phyloP scores from a whole-genome alignment of 2,888 invertebrate genomes.

The Chrysodeixis includens region DNA sequence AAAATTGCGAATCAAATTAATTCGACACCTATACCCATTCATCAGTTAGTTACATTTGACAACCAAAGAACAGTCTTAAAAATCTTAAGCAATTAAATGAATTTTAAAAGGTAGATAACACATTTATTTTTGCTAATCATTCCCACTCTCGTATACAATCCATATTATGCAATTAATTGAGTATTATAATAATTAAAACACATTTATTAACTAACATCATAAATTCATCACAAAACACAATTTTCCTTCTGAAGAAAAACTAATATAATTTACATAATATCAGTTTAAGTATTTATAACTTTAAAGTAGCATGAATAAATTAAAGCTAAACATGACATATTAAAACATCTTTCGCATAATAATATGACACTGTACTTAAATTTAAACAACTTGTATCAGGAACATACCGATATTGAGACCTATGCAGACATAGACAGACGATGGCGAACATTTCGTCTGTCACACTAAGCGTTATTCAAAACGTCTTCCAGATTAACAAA shows the following conservation, averaged over 20 bases:
- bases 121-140: conserved; percentile 58
- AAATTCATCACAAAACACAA: not conserved
- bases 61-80: conserved; percentile 39
- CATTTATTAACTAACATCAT: conserved; percentile 29
- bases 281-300: conserved; percentile 18
- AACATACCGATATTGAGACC: conserved; percentile 65
- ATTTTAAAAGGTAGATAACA: conserved; percentile 8
- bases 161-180: conserved; percentile 42
- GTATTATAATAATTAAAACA: conserved; percentile 14
- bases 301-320: conserved; percentile 18
- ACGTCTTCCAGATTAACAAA: no score
- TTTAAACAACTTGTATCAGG: conserved; percentile 72
- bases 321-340: conserved; percentile 17
- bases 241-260: not conserved
- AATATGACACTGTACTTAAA: conserved; percentile 26
- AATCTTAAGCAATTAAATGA: conserved; percentile 16
- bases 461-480: no score
- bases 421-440: not conserved
- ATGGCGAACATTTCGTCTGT: no score
- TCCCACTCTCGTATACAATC: conserved; percentile 65
- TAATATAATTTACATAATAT: conserved; percentile 8
- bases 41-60: not conserved
- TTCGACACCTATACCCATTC: conserved; percentile 1
- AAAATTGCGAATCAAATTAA: not conserved
- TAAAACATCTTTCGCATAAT: conserved; percentile 32